phyloP scores from a whole-genome alignment of 2,113 vertebrate species.

The human region DNA sequence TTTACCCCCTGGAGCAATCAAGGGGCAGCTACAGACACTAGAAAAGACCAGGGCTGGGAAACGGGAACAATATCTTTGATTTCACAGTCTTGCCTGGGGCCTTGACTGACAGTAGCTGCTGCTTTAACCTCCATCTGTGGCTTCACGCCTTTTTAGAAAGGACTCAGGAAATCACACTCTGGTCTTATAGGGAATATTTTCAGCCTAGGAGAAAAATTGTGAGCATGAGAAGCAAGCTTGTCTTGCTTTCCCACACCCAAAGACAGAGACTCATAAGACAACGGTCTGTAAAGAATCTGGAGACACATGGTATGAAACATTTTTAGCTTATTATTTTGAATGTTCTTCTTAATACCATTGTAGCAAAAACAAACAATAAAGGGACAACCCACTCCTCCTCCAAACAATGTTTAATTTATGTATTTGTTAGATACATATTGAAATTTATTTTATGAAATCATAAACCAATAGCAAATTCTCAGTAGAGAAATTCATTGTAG shows the following conservation, averaged over 20 bases:
- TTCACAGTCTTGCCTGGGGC: conserved; percentile 64
- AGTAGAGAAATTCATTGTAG: conserved; percentile 19
- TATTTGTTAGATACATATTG: neutral
- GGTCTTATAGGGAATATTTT: conserved; percentile 48
- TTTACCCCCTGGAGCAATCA: neutral
- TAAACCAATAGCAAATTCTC: conserved; percentile 3
- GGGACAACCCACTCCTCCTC: accelerated
- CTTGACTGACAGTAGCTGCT: conserved; percentile 68
- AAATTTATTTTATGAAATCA: conserved; percentile 11
- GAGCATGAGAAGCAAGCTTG: conserved; percentile 53
- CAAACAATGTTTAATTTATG: neutral
- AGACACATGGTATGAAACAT: neutral
- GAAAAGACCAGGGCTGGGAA: neutral
- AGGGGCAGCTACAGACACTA: neutral
- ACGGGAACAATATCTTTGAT: conserved; percentile 63
- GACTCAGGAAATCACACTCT: conserved; percentile 52
- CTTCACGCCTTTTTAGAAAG: conserved; percentile 66
- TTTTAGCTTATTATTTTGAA: conserved; percentile 30
- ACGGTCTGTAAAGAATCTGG: neutral
- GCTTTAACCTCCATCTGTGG: conserved; percentile 58
- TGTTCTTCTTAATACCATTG: neutral
- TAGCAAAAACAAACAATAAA: neutral
- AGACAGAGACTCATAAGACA: conserved; percentile 15
- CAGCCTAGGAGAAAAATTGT: conserved; percentile 51
- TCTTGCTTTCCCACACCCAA: conserved; percentile 59